phyloP scores from a whole-genome alignment of 2,888 invertebrate genomes.

The Chaitophorus viminalis region DNA sequence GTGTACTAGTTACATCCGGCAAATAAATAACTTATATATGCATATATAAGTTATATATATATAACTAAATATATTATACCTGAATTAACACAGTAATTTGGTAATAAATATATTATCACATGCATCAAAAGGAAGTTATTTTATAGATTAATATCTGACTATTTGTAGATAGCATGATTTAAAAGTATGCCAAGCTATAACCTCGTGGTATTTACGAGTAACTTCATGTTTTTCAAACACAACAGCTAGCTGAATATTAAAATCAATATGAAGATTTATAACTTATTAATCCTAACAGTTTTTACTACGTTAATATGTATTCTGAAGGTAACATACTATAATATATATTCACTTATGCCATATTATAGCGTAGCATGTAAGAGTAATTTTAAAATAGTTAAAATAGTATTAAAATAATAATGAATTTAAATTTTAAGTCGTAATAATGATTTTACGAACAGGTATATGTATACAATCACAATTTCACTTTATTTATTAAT shows the following conservation, averaged over 20 bases:
- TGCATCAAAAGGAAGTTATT: constrained; percentile 40
- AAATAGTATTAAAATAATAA: no score
- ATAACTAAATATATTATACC: no score
- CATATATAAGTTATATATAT: no score
- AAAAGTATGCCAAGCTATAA: not conserved
- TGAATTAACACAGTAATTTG: not conserved
- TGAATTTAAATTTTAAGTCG: no score
- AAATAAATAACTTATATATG: not conserved
- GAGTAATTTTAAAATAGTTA: no score
- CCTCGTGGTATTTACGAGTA: not conserved
- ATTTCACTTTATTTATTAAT: no score
- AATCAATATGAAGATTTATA: constrained; percentile 19
- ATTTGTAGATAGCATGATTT: not conserved
- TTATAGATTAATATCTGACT: constrained; percentile 28
- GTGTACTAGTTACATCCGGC: not conserved
- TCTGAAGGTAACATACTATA: constrained; percentile 18
- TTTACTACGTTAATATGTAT: not conserved
- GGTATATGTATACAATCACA: no score
- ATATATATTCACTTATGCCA: no score
- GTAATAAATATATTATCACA: not conserved
- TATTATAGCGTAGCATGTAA: no score
- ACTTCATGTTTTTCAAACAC: not conserved
- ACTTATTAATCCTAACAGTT: not conserved
- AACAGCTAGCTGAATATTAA: not conserved
- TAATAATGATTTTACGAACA: no score